Evolutionary conservation across 2,888 invertebrate genomes (phyloP).

Genomic region (Lasioglossum oenotherae): DNA sequence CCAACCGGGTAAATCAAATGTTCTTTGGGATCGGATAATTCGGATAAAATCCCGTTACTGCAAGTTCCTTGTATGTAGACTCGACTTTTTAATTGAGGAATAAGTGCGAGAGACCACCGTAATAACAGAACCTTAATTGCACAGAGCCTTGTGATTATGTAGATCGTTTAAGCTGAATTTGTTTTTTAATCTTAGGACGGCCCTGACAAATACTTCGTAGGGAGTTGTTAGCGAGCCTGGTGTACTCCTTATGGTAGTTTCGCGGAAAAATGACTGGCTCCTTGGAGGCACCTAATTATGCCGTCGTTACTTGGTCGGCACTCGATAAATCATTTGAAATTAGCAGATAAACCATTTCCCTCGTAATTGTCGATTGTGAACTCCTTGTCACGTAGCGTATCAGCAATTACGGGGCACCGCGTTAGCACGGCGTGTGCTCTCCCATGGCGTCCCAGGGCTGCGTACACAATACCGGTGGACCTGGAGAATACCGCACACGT

Average conservation of each 20-base stretch:
- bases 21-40: slow-evolving; percentile 9
- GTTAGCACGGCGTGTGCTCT: slow-evolving; percentile 33
- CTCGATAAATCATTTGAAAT: slow-evolving; percentile 27
- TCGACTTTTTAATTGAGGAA: slow-evolving; percentile 8
- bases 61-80: background rate
- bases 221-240: background rate
- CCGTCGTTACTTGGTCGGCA: background rate
- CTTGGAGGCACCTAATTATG: background rate
- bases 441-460: slow-evolving; percentile 23
- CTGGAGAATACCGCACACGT: slow-evolving; percentile 16
- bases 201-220: background rate
- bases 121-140: background rate
- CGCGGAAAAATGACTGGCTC: background rate
- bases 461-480: slow-evolving; percentile 16
- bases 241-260: background rate
- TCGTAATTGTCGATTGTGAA: slow-evolving; percentile 49
- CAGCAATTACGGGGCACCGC: slow-evolving; percentile 49
- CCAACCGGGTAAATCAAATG: background rate
- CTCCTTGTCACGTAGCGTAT: slow-evolving; percentile 43
- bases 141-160: background rate
- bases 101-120: too few species aligned
- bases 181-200: background rate
- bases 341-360: slow-evolving; percentile 22
- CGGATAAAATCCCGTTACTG: background rate
- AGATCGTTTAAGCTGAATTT: background rate